A percentile compares a stretch with the other conserved stretches of the same genome.
These are phyloP conservation scores for Tapirus terrestris DNA, from an alignment of 2,113 vertebrate species.

Conservation along the genomic window DNA sequence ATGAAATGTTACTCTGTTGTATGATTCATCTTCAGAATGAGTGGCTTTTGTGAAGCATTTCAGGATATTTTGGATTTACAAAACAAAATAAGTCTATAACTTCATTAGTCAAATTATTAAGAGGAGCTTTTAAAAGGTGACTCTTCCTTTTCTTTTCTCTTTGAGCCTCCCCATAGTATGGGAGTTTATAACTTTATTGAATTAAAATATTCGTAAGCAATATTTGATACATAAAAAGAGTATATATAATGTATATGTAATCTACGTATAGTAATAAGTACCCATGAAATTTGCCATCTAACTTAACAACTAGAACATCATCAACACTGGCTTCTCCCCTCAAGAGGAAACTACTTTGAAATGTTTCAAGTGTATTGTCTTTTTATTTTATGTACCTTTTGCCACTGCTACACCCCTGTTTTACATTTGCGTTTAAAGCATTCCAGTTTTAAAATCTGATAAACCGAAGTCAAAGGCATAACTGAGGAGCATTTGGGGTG, in stretches of 20 bases:
- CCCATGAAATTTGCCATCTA: background rate
- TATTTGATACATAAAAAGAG: background rate
- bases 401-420: background rate
- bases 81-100: background rate
- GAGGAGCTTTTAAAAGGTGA: conserved; percentile 15
- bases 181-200: conserved; percentile 14
- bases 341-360: conserved; percentile 11
- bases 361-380: background rate
- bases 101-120: conserved; percentile 33
- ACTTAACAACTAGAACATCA: background rate
- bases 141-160: conserved; percentile 4
- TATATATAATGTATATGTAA: background rate
- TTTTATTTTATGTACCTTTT: conserved; percentile 28
- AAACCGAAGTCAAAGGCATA: conserved; percentile 18
- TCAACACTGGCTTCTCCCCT: background rate
- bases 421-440: conserved; percentile 5
- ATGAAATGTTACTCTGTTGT: background rate
- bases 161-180: background rate
- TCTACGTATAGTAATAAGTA: background rate
- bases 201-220: background rate
- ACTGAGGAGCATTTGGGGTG: background rate
- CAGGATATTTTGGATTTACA: background rate
- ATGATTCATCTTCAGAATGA: conserved; percentile 22
- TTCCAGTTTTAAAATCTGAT: conserved; percentile 25
- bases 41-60: conserved; percentile 24